phyloP scores from a whole-genome alignment of 2,888 invertebrate genomes.

The Agonum fuliginosum region DNA sequence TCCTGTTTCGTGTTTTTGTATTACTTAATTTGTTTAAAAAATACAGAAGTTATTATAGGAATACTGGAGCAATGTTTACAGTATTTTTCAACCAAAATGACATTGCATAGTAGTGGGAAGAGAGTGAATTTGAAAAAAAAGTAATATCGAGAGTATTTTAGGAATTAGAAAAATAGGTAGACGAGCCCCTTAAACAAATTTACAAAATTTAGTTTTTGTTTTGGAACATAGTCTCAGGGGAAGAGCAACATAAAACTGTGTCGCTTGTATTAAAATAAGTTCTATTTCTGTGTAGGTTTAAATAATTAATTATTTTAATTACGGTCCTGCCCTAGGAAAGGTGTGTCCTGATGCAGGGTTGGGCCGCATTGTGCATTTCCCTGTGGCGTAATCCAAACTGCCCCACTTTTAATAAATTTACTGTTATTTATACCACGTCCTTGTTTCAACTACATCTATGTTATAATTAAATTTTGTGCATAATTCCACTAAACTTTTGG shows the following conservation, averaged over 20 bases:
- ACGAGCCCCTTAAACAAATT: too few relatives aligned
- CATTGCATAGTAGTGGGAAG: too few relatives aligned
- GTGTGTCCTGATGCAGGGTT: conserved; percentile 39
- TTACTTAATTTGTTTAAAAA: too few relatives aligned
- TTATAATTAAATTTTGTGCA: conserved; percentile 52
- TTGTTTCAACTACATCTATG: conserved; percentile 39
- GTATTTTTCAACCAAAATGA: too few relatives aligned
- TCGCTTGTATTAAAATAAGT: conserved; percentile 8
- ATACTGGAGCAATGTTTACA: too few relatives aligned
- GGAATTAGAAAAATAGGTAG: too few relatives aligned
- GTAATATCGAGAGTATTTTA: too few relatives aligned
- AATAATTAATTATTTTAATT: conserved; percentile 33
- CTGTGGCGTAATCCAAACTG: conserved; percentile 24
- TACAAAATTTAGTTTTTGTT: too few relatives aligned
- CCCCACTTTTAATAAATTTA: conserved; percentile 51
- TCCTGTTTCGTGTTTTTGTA: too few relatives aligned
- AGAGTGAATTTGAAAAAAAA: too few relatives aligned
- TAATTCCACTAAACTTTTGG: conserved; percentile 31
- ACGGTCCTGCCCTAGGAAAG: conserved; percentile 7
- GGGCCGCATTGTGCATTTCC: conserved; percentile 48
- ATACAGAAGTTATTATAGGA: too few relatives aligned
- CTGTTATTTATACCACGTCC: conserved; percentile 45
- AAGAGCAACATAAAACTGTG: background rate
- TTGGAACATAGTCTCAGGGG: too few relatives aligned
- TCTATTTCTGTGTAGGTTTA: conserved; percentile 7